Conservation (phyloP, 2,797 vertebrate species). For the Sebastes glaucus region DNA sequence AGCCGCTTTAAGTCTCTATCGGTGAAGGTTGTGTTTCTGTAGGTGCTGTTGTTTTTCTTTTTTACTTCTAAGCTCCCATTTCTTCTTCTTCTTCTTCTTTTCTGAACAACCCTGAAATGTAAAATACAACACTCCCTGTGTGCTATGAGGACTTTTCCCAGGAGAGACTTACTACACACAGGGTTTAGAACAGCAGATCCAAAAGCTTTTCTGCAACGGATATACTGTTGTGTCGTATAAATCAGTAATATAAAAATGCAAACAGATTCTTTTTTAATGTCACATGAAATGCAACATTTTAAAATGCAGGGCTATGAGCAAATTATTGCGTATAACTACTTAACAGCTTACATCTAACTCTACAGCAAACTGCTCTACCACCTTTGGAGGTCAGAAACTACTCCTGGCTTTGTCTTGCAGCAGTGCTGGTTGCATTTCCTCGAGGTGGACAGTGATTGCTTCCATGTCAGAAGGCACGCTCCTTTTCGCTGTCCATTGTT, state of each 20-base stretch:
- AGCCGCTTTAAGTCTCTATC: neutral
- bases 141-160: neutral
- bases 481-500: neutral
- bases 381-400: neutral
- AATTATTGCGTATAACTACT: neutral
- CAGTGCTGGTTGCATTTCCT: neutral
- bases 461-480: conserved; percentile 4
- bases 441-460: neutral
- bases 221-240: neutral
- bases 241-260: neutral
- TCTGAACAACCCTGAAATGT: neutral
- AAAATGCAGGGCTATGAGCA: neutral
- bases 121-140: neutral
- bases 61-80: neutral
- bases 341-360: neutral
- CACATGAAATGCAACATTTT: neutral
- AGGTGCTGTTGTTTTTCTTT: neutral
- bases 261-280: neutral
- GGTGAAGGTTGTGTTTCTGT: neutral
- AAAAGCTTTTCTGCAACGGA: neutral
- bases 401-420: neutral
- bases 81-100: neutral
- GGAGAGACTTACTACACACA: neutral
- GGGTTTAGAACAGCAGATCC: neutral
- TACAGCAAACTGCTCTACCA: neutral